Evolutionary conservation across 1,140 invertebrate species (phyloP).

Genomic region (Pollicipes pollicipes): DNA sequence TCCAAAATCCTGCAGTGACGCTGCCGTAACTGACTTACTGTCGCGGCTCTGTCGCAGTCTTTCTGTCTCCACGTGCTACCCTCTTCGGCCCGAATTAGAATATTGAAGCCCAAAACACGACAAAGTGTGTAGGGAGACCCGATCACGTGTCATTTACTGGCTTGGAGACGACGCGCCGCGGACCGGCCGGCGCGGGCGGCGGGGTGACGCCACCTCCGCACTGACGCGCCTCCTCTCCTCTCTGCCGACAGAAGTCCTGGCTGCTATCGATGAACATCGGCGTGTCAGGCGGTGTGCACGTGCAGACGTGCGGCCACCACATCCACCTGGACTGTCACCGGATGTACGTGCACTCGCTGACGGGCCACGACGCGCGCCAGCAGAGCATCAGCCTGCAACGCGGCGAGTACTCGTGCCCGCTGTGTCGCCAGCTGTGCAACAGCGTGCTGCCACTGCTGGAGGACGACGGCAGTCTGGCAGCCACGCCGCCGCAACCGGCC

Average conservation of each 20-base stretch:
- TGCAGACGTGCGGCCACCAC: slow-evolving; percentile 92
- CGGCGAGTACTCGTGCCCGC: slow-evolving; percentile 80
- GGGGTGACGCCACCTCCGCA: too few species aligned
- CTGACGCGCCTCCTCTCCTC: too few species aligned
- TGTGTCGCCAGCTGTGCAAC: slow-evolving; percentile 85
- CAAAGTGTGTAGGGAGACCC: too few species aligned
- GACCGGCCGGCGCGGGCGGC: too few species aligned
- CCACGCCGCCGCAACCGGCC: not conserved
- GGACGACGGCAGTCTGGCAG: not conserved
- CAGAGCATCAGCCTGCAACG: slow-evolving; percentile 27
- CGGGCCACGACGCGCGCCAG: not conserved
- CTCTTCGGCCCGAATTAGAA: too few species aligned
- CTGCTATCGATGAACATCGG: slow-evolving; percentile 67
- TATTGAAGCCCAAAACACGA: too few species aligned
- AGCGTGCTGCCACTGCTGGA: slow-evolving; percentile 57
- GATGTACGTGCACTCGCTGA: slow-evolving; percentile 63
- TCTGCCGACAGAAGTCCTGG: slow-evolving; percentile 46
- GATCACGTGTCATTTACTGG: too few species aligned
- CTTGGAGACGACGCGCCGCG: too few species aligned
- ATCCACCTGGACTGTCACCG: slow-evolving; percentile 81
- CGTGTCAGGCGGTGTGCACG: slow-evolving; percentile 81
- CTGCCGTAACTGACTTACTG: too few species aligned
- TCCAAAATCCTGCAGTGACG: too few species aligned
- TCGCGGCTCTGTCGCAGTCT: too few species aligned
- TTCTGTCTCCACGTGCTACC: too few species aligned